Evolutionary conservation across 2,797 vertebrate genomes (phyloP).

Genomic region (Percopsis omiscomaycus): DNA sequence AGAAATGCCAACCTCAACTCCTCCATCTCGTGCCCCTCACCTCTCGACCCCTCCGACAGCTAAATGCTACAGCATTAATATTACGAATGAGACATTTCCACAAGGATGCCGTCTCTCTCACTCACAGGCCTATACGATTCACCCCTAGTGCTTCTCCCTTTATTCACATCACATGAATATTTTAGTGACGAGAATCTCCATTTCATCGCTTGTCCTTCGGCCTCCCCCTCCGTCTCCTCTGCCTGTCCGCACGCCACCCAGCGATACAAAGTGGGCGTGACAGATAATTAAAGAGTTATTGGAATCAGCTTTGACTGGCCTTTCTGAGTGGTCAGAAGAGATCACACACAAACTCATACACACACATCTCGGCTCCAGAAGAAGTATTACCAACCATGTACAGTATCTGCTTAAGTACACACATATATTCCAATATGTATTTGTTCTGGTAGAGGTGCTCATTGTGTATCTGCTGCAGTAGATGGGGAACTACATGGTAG

Average conservation of each 20-base stretch:
- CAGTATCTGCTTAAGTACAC: too few species aligned
- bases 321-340: conserved; percentile 23
- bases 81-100: conserved; percentile 41
- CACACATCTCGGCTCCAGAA: background rate
- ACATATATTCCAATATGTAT: too few species aligned
- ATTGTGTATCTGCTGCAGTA: too few species aligned
- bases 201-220: background rate
- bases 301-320: conserved; percentile 68
- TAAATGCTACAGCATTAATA: conserved; percentile 44
- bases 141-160: conserved; percentile 20
- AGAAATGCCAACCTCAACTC: conserved; percentile 6
- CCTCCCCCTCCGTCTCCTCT: conserved; percentile 5
- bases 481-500: background rate
- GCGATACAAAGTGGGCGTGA: conserved; percentile 63
- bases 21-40: conserved; percentile 9
- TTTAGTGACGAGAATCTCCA: conserved; percentile 47
- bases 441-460: too few species aligned
- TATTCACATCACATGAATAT: conserved; percentile 63
- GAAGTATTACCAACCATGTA: too few species aligned
- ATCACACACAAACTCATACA: background rate
- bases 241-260: conserved; percentile 21
- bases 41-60: conserved; percentile 5
- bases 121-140: background rate
- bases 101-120: conserved; percentile 11
- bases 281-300: conserved; percentile 70